phyloP scores from a whole-genome alignment of 92 coral and sea anemone species.

The Galaxea fascicularis region DNA sequence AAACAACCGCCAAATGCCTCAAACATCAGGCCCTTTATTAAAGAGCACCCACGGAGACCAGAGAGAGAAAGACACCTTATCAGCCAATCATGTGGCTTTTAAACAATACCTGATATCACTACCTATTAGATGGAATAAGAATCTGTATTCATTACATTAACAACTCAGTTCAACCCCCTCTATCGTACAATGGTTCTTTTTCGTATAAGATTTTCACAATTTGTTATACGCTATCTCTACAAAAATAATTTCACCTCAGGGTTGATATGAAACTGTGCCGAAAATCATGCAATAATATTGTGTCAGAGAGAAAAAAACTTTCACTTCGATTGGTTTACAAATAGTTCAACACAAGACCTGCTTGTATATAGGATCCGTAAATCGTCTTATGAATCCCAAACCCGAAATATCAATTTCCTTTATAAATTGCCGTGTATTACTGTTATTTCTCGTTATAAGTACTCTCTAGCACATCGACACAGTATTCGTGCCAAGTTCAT shows the following conservation, averaged over 20 bases:
- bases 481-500: background rate
- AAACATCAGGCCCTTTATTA: constrained; percentile 24
- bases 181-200: background rate
- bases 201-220: constrained; percentile 10
- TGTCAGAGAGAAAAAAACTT: too few species aligned
- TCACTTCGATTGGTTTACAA: background rate
- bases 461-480: background rate
- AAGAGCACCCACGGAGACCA: constrained; percentile 24
- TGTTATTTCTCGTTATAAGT: background rate
- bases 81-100: constrained; percentile 34
- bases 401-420: background rate
- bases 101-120: background rate
- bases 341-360: constrained; percentile 36
- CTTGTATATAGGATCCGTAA: background rate
- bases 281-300: background rate
- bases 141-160: background rate
- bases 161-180: background rate
- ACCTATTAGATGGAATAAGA: constrained; percentile 6
- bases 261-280: background rate
- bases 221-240: background rate
- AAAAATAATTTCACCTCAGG: background rate
- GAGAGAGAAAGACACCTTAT: background rate
- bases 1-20: background rate
- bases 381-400: background rate
- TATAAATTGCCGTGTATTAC: background rate